Evolutionary conservation across 2,797 vertebrate genomes (phyloP).

Genomic region (Tinamus major): DNA sequence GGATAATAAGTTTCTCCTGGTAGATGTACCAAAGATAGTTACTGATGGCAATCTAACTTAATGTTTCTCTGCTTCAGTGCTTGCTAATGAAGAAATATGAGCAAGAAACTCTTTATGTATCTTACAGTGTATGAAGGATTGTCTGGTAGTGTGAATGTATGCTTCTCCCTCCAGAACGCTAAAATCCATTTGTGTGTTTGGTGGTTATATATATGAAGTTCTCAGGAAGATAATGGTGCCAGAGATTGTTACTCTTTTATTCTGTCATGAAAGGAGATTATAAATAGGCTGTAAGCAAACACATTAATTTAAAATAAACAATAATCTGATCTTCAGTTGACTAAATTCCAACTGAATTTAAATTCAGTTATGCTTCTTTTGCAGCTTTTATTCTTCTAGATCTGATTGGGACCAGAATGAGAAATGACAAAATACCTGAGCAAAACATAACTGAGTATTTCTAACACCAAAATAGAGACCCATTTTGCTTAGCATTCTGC

Average conservation of each 20-base stretch:
- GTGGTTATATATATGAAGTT: neutral
- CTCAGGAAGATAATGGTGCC: neutral
- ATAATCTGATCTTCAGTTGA: neutral
- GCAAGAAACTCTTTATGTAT: neutral
- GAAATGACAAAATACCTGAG: neutral
- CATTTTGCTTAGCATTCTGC: neutral
- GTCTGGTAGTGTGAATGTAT: neutral
- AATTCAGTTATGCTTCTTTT: neutral
- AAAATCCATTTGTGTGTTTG: neutral
- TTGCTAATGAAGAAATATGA: slow-evolving; percentile 5
- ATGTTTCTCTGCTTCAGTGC: slow-evolving; percentile 12
- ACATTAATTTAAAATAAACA: neutral
- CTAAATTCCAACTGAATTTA: neutral
- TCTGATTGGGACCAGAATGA: neutral
- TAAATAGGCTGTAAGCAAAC: neutral
- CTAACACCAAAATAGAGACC: neutral
- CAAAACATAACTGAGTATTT: neutral
- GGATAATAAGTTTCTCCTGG: neutral
- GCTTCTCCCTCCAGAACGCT: neutral
- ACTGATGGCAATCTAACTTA: neutral
- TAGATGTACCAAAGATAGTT: neutral
- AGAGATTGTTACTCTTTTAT: neutral
- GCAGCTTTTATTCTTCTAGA: neutral
- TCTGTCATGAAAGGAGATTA: neutral
- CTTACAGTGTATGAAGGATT: neutral